Base-by-base conservation (phyloP, 2,797 vertebrate genomes). In the Philypnodon macrostomus region DNA sequence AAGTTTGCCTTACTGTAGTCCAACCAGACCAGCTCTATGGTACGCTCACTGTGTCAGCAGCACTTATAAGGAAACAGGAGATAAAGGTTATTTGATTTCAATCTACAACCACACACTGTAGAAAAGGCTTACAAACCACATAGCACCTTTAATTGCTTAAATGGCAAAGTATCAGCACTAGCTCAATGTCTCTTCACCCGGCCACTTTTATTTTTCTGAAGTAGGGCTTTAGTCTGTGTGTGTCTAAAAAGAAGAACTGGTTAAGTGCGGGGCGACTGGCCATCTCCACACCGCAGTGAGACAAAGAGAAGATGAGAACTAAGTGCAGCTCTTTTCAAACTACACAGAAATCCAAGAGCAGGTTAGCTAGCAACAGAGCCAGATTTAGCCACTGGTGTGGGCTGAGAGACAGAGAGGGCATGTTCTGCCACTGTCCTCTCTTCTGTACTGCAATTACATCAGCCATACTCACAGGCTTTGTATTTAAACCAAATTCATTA, bases 321-420 rank as follows among this genome's bases (percentile, higher is more conserved):
- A 52, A 42, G 59, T 44, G 57, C 55, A 37, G 36, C 35, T 64
- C 70, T 27, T 30, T 44, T 62, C 26, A 27, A 58, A 34, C 30
- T 52, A 10, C 26, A 38, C 26, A 38, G 15, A 37, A 62, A 61
- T 47, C 48, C 29, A 63, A 62, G 61, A 36, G 26, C 48, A 66
- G 55, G 56, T 63, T 70, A 66, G 53, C 66, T 39, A 47, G 65
- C 74, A 82, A 53, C 56, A 56, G 62, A 47, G 64, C 35, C 68
- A 51, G 33, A 77, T 77, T 75, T 83, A 78, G 68, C 70, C 35
- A n/a, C 38, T 14, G 23, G 65, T 70, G 72, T 74, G 74, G 75
- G 74, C 61, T 51, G 73, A 23, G 26, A 37, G 53, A 47, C 57
- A 38, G 53, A 12, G 58, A 36, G 47, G 53, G 53, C 40, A 65